phyloP scores from a whole-genome alignment of 2,113 vertebrate genomes.

The Scomber japonicus region DNA sequence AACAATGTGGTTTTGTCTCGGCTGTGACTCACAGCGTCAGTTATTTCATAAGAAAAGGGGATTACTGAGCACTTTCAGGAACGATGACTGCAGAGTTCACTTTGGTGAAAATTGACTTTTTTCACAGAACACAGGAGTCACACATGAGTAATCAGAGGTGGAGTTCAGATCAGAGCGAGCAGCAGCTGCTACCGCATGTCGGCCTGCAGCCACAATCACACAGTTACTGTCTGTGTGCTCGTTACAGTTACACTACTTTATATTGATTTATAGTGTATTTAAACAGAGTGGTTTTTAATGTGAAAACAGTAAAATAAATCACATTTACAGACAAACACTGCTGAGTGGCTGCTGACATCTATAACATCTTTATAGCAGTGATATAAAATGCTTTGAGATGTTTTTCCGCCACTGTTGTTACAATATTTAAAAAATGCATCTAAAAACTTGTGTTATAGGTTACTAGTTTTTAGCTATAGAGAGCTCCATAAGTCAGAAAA shows the following conservation, averaged over 20 bases:
- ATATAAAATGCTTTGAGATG: no score
- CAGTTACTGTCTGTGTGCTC: neutral
- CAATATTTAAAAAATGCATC: no score
- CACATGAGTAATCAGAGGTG: constrained; percentile 7
- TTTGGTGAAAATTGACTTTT: neutral
- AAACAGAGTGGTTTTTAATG: no score
- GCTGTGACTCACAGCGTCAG: neutral
- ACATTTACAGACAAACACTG: no score
- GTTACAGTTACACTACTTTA: neutral
- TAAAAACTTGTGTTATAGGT: no score
- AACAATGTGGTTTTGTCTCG: constrained; percentile 2
- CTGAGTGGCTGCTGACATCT: no score
- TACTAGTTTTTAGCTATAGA: no score
- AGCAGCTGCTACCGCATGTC: constrained; percentile 4
- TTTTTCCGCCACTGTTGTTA: no score
- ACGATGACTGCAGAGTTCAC: neutral
- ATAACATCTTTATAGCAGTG: no score
- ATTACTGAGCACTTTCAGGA: constrained; percentile 1
- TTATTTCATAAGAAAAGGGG: constrained; percentile 6
- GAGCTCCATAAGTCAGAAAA: no score
- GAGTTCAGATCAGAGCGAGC: neutral
- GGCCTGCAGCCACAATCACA: neutral
- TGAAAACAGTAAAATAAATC: no score
- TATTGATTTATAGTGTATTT: no score
- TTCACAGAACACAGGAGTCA: neutral